Conservation (phyloP, 2,797 vertebrate species). For the Sphaeramia orbicularis region DNA sequence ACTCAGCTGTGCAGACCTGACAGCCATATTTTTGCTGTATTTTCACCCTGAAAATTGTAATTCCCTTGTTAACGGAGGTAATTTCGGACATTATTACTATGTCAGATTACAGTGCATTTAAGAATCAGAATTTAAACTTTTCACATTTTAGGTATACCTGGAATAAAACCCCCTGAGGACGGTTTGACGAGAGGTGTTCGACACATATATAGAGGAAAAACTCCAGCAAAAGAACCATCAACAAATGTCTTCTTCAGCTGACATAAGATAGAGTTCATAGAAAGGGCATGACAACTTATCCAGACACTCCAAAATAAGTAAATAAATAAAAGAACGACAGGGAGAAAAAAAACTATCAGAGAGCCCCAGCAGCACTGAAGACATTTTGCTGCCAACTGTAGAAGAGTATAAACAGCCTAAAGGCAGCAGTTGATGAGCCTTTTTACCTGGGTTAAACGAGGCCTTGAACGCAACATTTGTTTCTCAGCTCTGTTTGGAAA, state of each 20-base stretch:
- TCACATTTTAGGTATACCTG: conserved; percentile 1
- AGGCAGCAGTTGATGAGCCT: conserved; percentile 72
- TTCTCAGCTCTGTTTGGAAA: conserved; percentile 59
- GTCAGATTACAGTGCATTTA: not conserved
- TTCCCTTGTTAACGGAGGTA: conserved; percentile 28
- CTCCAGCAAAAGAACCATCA: conserved; percentile 31
- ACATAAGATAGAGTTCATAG: conserved; percentile 65
- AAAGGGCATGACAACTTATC: conserved; percentile 61
- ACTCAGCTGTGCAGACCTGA: conserved; percentile 26
- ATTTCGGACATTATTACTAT: conserved; percentile 27
- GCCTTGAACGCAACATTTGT: conserved; percentile 62
- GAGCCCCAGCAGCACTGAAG: conserved; percentile 47
- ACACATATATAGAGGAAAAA: conserved; percentile 16
- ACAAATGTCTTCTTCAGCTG: conserved; percentile 45
- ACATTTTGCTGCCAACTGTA: conserved; percentile 57
- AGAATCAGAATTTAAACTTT: conserved; percentile 2
- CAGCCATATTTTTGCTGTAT: conserved; percentile 1
- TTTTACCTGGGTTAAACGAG: conserved; percentile 67
- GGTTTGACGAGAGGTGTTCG: conserved; percentile 28
- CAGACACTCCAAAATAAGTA: conserved; percentile 8
- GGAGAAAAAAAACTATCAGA: conserved; percentile 61
- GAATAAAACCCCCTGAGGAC: conserved; percentile 8
- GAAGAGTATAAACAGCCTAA: conserved; percentile 66
- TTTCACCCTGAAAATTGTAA: not conserved
- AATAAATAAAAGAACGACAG: too few species aligned